Conservation (phyloP, 2,797 vertebrate genomes). For the Coracias cyanogaster region DNA sequence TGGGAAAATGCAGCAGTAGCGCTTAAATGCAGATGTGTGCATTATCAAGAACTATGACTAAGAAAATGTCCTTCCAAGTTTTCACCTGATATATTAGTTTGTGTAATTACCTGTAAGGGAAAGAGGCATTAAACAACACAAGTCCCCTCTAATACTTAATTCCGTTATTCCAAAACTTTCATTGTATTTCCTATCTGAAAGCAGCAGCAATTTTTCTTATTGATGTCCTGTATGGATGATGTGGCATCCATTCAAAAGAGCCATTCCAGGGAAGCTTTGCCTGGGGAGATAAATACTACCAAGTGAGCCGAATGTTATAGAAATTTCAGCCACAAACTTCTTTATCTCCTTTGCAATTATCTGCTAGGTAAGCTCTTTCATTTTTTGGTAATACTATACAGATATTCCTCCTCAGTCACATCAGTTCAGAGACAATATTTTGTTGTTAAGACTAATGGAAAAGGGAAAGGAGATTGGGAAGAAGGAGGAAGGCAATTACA, state of each 20-base stretch:
- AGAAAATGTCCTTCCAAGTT: not conserved
- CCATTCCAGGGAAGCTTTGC: not conserved
- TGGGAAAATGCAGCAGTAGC: not conserved
- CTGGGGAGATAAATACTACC: not conserved
- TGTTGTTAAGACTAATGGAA: not conserved
- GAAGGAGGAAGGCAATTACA: not conserved
- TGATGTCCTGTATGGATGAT: not conserved
- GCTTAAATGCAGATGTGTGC: not conserved
- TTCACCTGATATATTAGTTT: not conserved
- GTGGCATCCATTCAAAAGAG: not conserved
- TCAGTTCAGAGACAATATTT: not conserved
- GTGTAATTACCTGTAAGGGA: not conserved
- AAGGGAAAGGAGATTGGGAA: not conserved
- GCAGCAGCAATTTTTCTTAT: not conserved
- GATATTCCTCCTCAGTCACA: not conserved
- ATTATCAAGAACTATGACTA: not conserved
- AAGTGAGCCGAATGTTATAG: not conserved
- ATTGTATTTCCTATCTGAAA: not conserved
- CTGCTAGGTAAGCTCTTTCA: not conserved
- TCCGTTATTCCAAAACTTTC: not conserved
- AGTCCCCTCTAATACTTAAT: not conserved
- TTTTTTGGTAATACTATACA: not conserved
- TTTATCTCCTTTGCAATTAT: not conserved
- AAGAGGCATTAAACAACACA: not conserved
- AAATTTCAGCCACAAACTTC: not conserved